These are phyloP conservation scores for Rhinoraja longicauda DNA, from an alignment of 2,797 vertebrate genomes.

Conservation along the genomic window DNA sequence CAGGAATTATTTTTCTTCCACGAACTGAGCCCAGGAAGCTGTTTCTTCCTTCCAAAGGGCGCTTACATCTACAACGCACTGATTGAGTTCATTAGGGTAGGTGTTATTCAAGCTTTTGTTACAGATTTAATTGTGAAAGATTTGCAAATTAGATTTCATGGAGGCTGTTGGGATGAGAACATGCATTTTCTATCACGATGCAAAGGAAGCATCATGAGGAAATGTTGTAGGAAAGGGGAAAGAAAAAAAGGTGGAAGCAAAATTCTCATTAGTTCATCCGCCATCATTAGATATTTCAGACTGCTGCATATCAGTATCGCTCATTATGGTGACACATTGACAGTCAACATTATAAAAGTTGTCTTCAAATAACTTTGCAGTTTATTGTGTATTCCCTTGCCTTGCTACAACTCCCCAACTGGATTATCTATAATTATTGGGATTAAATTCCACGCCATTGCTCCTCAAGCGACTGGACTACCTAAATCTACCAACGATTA, in stretches of 20 bases:
- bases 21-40: slow-evolving; percentile 94
- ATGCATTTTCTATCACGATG: background rate
- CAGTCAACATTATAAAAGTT: background rate
- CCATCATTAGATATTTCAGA: background rate
- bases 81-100: slow-evolving; percentile 87
- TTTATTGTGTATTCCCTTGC: background rate
- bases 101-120: slow-evolving; percentile 45
- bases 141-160: background rate
- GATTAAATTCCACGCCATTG: too few relatives aligned
- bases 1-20: slow-evolving; percentile 98
- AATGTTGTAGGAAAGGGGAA: background rate
- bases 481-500: too few relatives aligned
- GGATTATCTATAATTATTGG: too few relatives aligned
- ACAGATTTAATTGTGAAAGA: background rate
- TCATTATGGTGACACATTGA: background rate
- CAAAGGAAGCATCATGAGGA: background rate
- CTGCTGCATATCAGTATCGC: background rate
- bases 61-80: slow-evolving; percentile 88
- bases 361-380: background rate
- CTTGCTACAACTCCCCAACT: too few relatives aligned
- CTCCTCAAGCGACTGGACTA: too few relatives aligned
- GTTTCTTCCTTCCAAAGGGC: slow-evolving; percentile 95
- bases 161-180: background rate
- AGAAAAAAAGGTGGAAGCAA: background rate
- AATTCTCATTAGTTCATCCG: background rate